Evolutionary conservation across 1,140 invertebrate genomes (phyloP), one percentile per base, ranked within the genome.

Genomic region (Paralvinella palmiformis): DNA sequence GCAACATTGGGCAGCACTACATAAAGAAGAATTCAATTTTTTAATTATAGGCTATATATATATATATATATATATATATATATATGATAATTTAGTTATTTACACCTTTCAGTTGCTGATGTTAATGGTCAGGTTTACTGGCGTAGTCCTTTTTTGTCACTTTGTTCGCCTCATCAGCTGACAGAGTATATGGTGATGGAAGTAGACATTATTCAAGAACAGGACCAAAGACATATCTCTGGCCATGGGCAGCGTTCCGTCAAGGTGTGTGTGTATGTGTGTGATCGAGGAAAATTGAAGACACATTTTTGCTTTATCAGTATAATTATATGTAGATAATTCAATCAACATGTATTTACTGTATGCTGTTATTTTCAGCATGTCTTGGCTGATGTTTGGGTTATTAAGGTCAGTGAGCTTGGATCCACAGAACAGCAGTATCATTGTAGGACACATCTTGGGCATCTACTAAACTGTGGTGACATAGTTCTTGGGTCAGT

Each of bases 101-200:
- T 60, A 22, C 45, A 58, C 55, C 41, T 75, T 75, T 29, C 70
- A 92, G 91, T 94, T 75, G 91, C 92, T 67, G 94, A 97, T 79
- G 73, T 98, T 3, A 90, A 83, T 71, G 85, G 88, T 15, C 86
- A 85, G 5, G 77, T 86, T 1, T 99, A 88, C 79, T 99, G 92
- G 88, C 83, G 93, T 69, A 78, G 87, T 67, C 90, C 92, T 6
- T 98, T 99, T 76, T 83, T 85, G 36, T 85, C 88, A 41, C 87
- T 99, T 52, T 94, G 90, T 72, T 88, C 91, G 75, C 89, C 91
- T 0, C 96, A 94, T 78, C 91, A 96, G 73, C 80, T 98, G 53
- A 86, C 87, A 1, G 92, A 98, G 79, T 99, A 91, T 75, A 87
- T 91, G 71, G 91, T 99, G 0, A 96, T 99, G 89, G 90, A 98